A percentile compares a stretch with the other conserved stretches of the same genome.
These are phyloP conservation scores for Shinisaurus crocodilurus DNA, from an alignment of 2,113 vertebrate species.

Conservation along the genomic window DNA sequence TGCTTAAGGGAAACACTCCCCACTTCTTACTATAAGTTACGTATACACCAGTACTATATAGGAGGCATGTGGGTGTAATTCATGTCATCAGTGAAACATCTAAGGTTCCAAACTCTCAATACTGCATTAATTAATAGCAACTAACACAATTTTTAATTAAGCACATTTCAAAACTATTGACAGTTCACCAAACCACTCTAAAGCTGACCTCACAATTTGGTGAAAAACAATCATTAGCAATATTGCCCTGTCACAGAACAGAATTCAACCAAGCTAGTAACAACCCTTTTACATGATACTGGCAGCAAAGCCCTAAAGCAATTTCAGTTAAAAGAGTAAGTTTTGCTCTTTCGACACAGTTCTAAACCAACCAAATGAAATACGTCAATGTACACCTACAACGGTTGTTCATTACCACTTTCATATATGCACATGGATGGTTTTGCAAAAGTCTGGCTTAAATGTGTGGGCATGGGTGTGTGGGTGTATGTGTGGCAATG, in stretches of 20 bases:
- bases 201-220: conserved; percentile 9
- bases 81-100: not conserved
- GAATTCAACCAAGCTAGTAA: conserved; percentile 26
- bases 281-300: conserved; percentile 24
- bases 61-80: not conserved
- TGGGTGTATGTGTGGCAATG: conserved; percentile 8
- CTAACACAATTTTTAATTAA: not conserved
- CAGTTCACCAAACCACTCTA: conserved; percentile 35
- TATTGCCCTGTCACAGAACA: conserved; percentile 16
- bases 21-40: not conserved
- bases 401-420: not conserved
- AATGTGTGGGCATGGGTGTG: not conserved
- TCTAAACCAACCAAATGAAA: not conserved
- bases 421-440: not conserved
- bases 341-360: not conserved
- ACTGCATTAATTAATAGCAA: not conserved
- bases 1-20: not conserved
- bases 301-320: not conserved
- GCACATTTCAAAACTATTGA: conserved; percentile 24
- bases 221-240: conserved; percentile 11
- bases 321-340: conserved; percentile 29
- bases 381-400: not conserved
- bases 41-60: not conserved
- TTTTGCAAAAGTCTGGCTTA: conserved; percentile 4
- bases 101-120: not conserved